These are phyloP conservation scores for Leptogaster cylindrica DNA, from an alignment of 2,888 invertebrate species.

Conservation along the genomic window DNA sequence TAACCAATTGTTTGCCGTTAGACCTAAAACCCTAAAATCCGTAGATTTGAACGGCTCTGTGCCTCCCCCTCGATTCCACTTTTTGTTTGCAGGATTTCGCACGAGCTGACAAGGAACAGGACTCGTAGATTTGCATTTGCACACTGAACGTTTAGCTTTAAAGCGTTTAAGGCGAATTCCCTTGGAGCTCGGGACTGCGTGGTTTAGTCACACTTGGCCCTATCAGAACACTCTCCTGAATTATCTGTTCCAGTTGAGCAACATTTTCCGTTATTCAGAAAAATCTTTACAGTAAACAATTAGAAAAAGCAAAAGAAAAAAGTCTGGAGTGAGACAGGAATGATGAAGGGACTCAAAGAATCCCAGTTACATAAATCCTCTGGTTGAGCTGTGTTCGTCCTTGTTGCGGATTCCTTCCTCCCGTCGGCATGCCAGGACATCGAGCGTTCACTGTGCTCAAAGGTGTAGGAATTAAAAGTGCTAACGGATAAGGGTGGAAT, in stretches of 20 bases:
- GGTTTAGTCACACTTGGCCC: background rate
- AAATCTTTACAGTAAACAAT: background rate
- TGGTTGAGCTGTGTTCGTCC: background rate
- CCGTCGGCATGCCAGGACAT: no score
- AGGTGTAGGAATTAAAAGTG: no score
- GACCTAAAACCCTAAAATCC: background rate
- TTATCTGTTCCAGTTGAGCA: no score
- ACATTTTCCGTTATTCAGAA: background rate
- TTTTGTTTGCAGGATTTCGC: background rate
- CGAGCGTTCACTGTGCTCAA: no score
- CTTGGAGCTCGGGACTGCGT: background rate
- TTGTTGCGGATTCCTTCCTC: no score
- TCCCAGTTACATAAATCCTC: no score
- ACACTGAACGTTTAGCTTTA: slow-evolving; percentile 12
- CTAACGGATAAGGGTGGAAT: background rate
- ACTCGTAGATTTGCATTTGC: slow-evolving; percentile 8
- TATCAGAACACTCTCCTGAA: no score
- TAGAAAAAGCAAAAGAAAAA: background rate
- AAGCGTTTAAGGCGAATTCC: slow-evolving; percentile 5
- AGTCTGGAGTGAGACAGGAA: no score
- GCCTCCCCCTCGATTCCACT: background rate
- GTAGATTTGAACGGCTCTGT: background rate
- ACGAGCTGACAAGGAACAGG: background rate
- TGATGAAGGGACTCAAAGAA: no score
- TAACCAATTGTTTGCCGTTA: slow-evolving; percentile 1